These are phyloP conservation scores for Goniozus legneri DNA, from an alignment of 1,140 invertebrate genomes.

Conservation along the genomic window DNA sequence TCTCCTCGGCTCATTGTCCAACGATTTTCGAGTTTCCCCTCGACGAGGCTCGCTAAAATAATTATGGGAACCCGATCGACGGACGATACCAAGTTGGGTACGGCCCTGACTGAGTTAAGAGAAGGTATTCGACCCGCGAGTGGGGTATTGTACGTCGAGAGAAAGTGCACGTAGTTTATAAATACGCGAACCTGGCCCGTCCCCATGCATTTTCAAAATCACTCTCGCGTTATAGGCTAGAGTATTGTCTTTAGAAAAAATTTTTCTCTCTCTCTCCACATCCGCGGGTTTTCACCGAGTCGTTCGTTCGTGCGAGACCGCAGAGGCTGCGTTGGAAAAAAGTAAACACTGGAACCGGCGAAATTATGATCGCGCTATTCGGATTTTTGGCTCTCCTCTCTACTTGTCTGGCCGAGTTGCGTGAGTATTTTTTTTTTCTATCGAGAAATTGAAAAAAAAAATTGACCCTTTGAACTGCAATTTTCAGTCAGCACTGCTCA, in stretches of 20 bases:
- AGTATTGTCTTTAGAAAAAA: too few relatives aligned
- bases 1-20: background rate
- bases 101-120: constrained; percentile 50
- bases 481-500: too few relatives aligned
- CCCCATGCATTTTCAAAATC: constrained; percentile 46
- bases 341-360: too few relatives aligned
- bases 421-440: constrained; percentile 26
- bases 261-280: too few relatives aligned
- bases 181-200: constrained; percentile 37
- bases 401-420: constrained; percentile 28
- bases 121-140: constrained; percentile 43
- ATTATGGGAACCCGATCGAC: too few relatives aligned
- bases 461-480: too few relatives aligned
- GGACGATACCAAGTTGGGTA: constrained; percentile 11
- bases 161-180: constrained; percentile 54
- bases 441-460: background rate
- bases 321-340: too few relatives aligned
- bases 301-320: too few relatives aligned
- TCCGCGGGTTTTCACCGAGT: too few relatives aligned
- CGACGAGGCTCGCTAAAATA: background rate
- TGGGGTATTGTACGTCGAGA: constrained; percentile 33
- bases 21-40: background rate
- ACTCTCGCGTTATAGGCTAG: too few relatives aligned
- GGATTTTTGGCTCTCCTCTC: too few relatives aligned
- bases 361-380: too few relatives aligned